Evolutionary conservation across 2,797 vertebrate genomes (phyloP).

Genomic region (Neostethus bicornis): DNA sequence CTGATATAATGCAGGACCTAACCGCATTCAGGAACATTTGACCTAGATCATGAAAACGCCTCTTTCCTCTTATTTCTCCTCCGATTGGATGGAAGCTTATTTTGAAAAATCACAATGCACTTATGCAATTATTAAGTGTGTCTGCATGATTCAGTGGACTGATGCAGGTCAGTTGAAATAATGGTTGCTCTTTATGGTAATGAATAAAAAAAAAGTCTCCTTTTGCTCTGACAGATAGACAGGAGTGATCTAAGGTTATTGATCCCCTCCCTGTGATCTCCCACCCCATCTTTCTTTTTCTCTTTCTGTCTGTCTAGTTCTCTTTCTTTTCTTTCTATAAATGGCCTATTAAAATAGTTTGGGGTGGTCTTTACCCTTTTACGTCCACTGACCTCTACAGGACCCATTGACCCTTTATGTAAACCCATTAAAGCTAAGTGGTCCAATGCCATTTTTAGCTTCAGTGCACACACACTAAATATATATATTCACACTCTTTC

Average conservation of each 20-base stretch:
- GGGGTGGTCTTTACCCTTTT: conserved; percentile 56
- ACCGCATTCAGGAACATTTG: conserved; percentile 56
- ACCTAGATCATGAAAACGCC: conserved; percentile 70
- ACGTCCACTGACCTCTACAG: conserved; percentile 56
- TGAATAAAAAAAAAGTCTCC: too few relatives aligned
- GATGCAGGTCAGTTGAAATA: conserved; percentile 22
- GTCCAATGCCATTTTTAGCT: conserved; percentile 40
- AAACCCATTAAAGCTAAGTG: conserved; percentile 73
- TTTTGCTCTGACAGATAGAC: neutral
- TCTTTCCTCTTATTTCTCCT: conserved; percentile 31
- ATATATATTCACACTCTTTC: conserved; percentile 13
- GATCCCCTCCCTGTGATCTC: conserved; percentile 2
- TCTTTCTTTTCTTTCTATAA: conserved; percentile 10
- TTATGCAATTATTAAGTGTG: conserved; percentile 36
- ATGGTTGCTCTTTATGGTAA: conserved; percentile 9
- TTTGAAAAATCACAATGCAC: conserved; percentile 30
- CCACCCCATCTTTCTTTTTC: neutral
- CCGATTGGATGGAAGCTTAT: conserved; percentile 61
- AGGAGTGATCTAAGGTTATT: conserved; percentile 22
- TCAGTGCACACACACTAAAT: conserved; percentile 1
- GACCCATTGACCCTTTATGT: conserved; percentile 68
- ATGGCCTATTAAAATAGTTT: neutral
- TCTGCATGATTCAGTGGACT: conserved; percentile 40
- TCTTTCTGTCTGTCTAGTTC: neutral
- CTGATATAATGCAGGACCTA: conserved; percentile 64